Conservation (phyloP, 1,140 invertebrate genomes). For the Scylla paramamosain region DNA sequence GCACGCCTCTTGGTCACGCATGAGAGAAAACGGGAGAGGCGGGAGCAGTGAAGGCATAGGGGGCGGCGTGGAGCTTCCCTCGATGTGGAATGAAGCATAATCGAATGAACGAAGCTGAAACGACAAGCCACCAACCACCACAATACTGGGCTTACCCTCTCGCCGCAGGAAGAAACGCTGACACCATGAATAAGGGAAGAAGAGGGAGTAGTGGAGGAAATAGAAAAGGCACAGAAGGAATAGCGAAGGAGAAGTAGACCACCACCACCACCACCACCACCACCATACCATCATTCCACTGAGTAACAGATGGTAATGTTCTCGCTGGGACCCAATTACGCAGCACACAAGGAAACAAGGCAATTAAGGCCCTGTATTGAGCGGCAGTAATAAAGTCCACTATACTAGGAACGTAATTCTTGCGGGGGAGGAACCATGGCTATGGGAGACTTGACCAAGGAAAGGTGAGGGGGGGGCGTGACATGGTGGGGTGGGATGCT, state of each 20-base stretch:
- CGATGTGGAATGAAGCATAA: not conserved
- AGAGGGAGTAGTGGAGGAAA: not conserved
- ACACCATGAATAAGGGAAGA: not conserved
- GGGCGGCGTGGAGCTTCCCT: not conserved
- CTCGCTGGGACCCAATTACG: not conserved
- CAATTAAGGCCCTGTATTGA: not conserved
- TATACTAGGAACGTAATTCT: not conserved
- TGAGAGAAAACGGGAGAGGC: not conserved
- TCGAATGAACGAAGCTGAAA: not conserved
- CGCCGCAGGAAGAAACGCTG: constrained; percentile 6
- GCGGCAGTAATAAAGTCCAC: not conserved
- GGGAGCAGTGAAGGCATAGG: not conserved
- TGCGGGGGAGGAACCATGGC: not conserved
- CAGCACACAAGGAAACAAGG: constrained; percentile 9
- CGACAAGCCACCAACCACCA: not conserved
- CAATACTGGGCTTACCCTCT: not conserved
- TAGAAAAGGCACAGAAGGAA: not conserved
- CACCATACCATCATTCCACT: not conserved
- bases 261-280: too few relatives aligned
- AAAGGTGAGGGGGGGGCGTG: not conserved
- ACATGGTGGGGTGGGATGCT: not conserved
- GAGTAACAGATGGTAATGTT: not conserved
- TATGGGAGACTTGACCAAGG: not conserved
- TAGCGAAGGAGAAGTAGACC: not conserved
- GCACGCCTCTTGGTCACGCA: not conserved